Base-by-base conservation (phyloP, 1,140 invertebrate species). In the Drosophila neocordata region DNA sequence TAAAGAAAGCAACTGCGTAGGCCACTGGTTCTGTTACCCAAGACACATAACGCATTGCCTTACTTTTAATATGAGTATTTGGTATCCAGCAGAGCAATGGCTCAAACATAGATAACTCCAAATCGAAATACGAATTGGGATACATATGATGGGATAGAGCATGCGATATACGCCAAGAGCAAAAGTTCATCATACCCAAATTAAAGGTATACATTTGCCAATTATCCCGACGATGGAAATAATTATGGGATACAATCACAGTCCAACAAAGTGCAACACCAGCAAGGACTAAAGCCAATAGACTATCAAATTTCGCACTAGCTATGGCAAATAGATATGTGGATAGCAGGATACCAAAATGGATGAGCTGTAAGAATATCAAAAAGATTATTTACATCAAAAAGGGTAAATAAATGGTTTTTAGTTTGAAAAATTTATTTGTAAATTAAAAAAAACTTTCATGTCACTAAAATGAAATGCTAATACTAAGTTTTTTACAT, bases 141-240 rank as follows among this genome's bases (percentile, higher is more conserved):
- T 95, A 97, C 11, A 96, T 90, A 89, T 97, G 96, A 90, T 97
- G 96, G 27, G 96, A 97, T 18, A 97, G 79, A 0, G 93, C 94
- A 78, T 97, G 96, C 0, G 94, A 94, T 38, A 97, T 94, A 72
- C 96, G 92, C 94, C 96, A 97, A 65, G 96, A 94, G 64, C 94
- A 94, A 81, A 89, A 94, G 93, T 91, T 92, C 90, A 95, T 90
- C 56, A 95, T 82, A 27, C 92, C 92, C 11, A 97, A 89, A 80
- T 97, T 95, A 65, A 96, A 96, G 38, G 96, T 94, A 81, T 96
- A 96, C 95, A 96, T 96, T 51, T 96, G 93, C 93, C 96, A 97
- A 82, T 94, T 97, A 80, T 97, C 95, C 18, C 93, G 93, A 77
- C 95, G 93, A 85, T 98, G 97, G 55, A 97, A 95, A 83, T 96